These are phyloP conservation scores for Brachylomia viminalis DNA, from an alignment of 2,888 invertebrate species.

Conservation along the genomic window DNA sequence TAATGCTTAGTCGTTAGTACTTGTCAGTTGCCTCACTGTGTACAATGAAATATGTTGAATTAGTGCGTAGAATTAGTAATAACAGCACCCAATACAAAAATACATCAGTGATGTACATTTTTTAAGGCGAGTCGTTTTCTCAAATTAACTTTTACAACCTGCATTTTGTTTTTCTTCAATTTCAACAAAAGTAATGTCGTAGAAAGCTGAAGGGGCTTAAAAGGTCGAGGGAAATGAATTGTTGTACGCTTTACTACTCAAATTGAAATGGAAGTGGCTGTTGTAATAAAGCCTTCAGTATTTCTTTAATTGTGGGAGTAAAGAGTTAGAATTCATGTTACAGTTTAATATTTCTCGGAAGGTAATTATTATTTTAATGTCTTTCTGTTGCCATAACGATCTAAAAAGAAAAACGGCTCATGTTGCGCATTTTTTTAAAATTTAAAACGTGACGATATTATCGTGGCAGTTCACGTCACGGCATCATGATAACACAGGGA, in stretches of 20 bases:
- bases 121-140: neutral
- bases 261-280: slow-evolving; percentile 30
- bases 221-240: slow-evolving; percentile 30
- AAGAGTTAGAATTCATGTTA: slow-evolving; percentile 14
- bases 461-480: too few relatives aligned
- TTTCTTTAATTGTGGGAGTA: slow-evolving; percentile 30
- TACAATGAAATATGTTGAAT: too few relatives aligned
- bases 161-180: slow-evolving; percentile 26
- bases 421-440: too few relatives aligned
- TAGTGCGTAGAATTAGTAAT: too few relatives aligned
- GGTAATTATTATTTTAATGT: neutral
- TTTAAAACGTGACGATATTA: too few relatives aligned
- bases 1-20: too few relatives aligned
- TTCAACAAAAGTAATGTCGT: slow-evolving; percentile 12
- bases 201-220: neutral
- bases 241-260: slow-evolving; percentile 36
- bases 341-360: neutral
- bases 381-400: neutral
- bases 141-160: neutral
- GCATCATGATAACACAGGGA: too few relatives aligned
- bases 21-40: too few relatives aligned
- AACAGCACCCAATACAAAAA: too few relatives aligned
- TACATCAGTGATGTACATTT: too few relatives aligned
- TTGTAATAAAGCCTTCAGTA: slow-evolving; percentile 13
- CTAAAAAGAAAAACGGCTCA: neutral